A percentile compares a stretch with the other conserved stretches of the same genome.
Evolutionary conservation across 2,888 invertebrate genomes (phyloP).

Genomic region (Ischnura elegans): DNA sequence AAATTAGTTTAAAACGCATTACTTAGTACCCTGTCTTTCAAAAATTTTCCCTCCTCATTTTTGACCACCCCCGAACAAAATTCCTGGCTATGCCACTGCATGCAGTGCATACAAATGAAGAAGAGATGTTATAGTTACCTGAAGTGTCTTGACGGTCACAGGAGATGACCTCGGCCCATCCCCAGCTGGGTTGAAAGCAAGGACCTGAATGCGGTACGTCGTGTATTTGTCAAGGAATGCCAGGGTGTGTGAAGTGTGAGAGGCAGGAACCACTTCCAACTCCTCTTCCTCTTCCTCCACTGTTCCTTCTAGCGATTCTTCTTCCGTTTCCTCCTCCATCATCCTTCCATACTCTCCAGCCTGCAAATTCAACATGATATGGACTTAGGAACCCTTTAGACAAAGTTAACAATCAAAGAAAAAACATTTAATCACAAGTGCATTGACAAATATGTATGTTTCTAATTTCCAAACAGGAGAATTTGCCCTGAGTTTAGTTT

Average conservation of each 20-base stretch:
- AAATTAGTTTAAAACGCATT: no score
- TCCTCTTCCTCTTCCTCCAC: constrained; percentile 86
- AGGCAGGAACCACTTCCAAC: constrained; percentile 93
- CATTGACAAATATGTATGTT: no score
- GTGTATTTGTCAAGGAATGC: constrained; percentile 96
- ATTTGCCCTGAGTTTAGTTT: no score
- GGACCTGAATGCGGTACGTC: constrained; percentile 92
- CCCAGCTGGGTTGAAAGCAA: constrained; percentile 98
- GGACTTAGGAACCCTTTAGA: no score
- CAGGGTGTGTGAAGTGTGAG: constrained; percentile 89
- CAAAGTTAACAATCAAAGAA: no score
- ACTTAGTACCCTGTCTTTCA: no score
- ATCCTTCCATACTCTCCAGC: constrained; percentile 50
- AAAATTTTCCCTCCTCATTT: no score
- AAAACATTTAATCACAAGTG: no score
- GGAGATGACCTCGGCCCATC: constrained; percentile 94
- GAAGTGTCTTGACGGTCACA: constrained; percentile 88
- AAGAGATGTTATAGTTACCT: constrained; percentile 76
- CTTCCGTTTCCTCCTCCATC: not conserved
- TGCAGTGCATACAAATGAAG: no score
- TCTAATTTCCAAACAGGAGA: no score
- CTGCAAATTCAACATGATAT: not conserved
- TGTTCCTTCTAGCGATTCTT: constrained; percentile 81
- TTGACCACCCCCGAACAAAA: no score
- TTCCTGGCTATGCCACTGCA: no score